Evolutionary conservation across 2,797 vertebrate species (phyloP).

Genomic region (Danio aesculapii): DNA sequence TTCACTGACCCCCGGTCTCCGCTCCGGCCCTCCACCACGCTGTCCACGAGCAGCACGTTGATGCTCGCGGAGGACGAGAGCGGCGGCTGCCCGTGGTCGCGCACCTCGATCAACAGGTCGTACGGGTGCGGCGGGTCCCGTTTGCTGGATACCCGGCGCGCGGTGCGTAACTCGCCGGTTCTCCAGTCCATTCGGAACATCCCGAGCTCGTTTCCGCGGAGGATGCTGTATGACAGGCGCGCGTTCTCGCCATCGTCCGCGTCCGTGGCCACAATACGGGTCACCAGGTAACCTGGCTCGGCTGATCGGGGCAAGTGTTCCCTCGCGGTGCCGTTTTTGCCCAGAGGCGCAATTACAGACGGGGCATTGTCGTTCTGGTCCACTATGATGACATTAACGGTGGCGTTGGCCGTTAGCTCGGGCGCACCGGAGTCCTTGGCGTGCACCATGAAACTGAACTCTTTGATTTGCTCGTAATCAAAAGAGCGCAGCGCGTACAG

Average conservation of each 20-base stretch:
- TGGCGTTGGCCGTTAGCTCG: constrained; percentile 89
- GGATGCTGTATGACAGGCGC: constrained; percentile 93
- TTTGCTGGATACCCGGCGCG: constrained; percentile 88
- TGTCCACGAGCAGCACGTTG: constrained; percentile 91
- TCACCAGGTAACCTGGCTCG: constrained; percentile 94
- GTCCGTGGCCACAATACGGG: constrained; percentile 92
- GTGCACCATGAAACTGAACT: constrained; percentile 94
- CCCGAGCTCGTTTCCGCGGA: constrained; percentile 92
- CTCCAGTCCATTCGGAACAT: constrained; percentile 98
- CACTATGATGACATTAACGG: constrained; percentile 91
- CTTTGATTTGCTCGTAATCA: constrained; percentile 97
- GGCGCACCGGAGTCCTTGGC: constrained; percentile 88
- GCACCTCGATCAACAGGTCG: constrained; percentile 94
- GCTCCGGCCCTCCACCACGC: constrained; percentile 82
- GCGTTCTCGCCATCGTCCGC: constrained; percentile 95
- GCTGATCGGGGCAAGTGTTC: constrained; percentile 92
- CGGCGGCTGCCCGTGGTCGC: constrained; percentile 96
- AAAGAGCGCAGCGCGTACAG: constrained; percentile 96
- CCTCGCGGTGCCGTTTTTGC: constrained; percentile 91
- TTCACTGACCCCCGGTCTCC: constrained; percentile 80
- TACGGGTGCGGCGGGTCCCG: constrained; percentile 90
- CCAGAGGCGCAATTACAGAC: constrained; percentile 88
- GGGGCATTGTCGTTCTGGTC: constrained; percentile 98
- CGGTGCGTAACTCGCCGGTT: constrained; percentile 93
- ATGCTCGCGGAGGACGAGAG: constrained; percentile 93